Conservation (phyloP, 2,888 invertebrate species). For the Amphiduros pacificus region DNA sequence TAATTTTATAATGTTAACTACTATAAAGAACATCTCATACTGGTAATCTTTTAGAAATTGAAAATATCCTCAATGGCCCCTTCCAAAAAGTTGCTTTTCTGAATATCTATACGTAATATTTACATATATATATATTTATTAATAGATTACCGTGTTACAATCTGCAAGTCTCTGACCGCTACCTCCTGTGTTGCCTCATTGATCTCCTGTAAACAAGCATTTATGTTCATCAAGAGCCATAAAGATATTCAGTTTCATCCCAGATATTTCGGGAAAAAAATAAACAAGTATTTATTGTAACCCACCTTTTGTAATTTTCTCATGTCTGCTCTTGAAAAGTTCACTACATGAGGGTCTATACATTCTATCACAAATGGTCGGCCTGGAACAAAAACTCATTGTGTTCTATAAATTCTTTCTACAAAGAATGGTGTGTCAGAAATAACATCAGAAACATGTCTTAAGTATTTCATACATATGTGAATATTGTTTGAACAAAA, state of each 20-base stretch:
- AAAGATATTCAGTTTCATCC: too few relatives aligned
- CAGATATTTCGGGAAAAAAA: neutral
- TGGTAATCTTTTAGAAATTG: too few relatives aligned
- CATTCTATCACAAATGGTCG: constrained; percentile 89
- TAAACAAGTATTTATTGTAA: neutral
- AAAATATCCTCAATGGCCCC: too few relatives aligned
- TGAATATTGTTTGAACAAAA: too few relatives aligned
- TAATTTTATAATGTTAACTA: too few relatives aligned
- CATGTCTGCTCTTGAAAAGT: constrained; percentile 64
- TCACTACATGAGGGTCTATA: constrained; percentile 65
- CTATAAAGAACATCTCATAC: too few relatives aligned
- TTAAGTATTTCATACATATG: too few relatives aligned
- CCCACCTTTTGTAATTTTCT: constrained; percentile 63
- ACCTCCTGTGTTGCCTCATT: constrained; percentile 65
- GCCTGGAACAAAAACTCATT: constrained; percentile 63
- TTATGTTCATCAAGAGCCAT: neutral
- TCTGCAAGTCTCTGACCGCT: constrained; percentile 69
- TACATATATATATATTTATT: too few relatives aligned
- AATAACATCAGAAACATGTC: too few relatives aligned
- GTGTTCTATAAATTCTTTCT: neutral
- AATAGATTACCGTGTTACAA: constrained; percentile 65
- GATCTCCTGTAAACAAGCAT: constrained; percentile 60
- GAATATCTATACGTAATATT: too few relatives aligned
- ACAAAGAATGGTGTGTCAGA: too few relatives aligned
- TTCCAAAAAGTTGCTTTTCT: too few relatives aligned